Base-by-base conservation (phyloP, 35 echinoderm and acorn worm genomes). In the Lytechinus variegatus region DNA sequence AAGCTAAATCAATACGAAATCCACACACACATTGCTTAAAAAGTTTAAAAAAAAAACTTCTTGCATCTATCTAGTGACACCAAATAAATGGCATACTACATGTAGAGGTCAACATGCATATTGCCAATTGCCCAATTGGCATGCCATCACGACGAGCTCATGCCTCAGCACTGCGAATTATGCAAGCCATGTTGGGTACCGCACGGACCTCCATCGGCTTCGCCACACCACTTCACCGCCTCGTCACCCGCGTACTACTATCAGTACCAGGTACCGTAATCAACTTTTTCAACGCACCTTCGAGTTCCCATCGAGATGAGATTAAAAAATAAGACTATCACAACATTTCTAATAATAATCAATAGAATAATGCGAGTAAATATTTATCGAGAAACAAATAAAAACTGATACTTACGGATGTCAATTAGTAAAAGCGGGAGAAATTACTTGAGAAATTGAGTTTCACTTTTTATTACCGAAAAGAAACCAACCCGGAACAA, bases 401-500 rank as follows among this genome's bases (percentile, higher is more conserved):
- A 24, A 19, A 79, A 79, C 16, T 24, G 66, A 90, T 90, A 90
- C 88, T 90, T 90, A 90, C 88, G 27, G 11, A 16, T 90, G 88
- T 51, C 88, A 90, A 90, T 90, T 0, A 10, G 88, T 24, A 90
- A 90, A 90, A 90, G 52, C 88, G 33, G 28, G 3, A 90, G 52
- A 90, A 90, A n/a, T 16, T 24, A 16, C 88, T 52, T 10, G 3
- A 90, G 52, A 90, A 90, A n/a, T 16, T 24, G 12, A 79, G 28
- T 90, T 44, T 90, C 88, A 54, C 4, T 1, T 9, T 54, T 10
- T 54, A 90, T 90, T 44, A 44, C 33, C 88, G 52, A 90, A n/a
- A n/a, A n/a, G n/a, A n/a, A 44, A 54, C 52, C 88, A 90, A 90
- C 88, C 88, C 88, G 88, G 88, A 90, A 90, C 88, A 90, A 90